Evolutionary conservation across 2,888 invertebrate species (phyloP).

Genomic region (Pantelozetes paolii): DNA sequence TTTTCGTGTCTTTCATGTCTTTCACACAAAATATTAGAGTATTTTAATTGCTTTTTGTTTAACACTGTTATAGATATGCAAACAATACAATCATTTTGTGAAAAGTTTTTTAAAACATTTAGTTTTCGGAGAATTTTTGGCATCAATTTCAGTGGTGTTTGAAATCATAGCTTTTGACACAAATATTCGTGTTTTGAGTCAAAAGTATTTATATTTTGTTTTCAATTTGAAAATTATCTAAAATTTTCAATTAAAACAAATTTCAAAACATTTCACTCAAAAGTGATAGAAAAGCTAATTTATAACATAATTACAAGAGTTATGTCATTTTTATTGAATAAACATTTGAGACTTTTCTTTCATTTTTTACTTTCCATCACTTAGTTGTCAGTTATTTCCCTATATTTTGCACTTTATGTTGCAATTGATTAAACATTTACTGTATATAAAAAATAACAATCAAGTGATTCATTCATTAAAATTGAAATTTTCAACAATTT

Average conservation of each 20-base stretch:
- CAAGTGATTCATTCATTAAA: not conserved
- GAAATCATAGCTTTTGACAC: not conserved
- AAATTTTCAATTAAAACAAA: too few species aligned
- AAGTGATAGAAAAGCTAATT: too few species aligned
- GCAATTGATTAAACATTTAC: not conserved
- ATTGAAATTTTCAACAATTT: not conserved
- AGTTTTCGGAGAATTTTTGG: not conserved
- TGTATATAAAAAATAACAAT: not conserved
- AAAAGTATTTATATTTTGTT: too few species aligned
- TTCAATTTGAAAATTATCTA: too few species aligned
- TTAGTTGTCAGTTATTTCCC: not conserved
- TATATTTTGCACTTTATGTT: not conserved
- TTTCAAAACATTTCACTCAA: too few species aligned
- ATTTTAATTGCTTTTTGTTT: not conserved
- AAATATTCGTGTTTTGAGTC: too few species aligned
- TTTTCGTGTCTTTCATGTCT: not conserved
- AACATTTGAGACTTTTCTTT: not conserved
- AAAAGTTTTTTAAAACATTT: too few species aligned
- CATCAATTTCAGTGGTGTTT: not conserved
- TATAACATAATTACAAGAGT: too few species aligned
- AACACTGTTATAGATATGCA: not conserved
- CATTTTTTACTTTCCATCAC: not conserved
- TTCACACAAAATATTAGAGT: not conserved
- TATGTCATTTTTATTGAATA: too few species aligned
- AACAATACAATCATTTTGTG: constrained; percentile 1